Evolutionary conservation across 2,888 invertebrate species (phyloP), one percentile per base, ranked within the genome.

Genomic region (Oscheius onirici): DNA sequence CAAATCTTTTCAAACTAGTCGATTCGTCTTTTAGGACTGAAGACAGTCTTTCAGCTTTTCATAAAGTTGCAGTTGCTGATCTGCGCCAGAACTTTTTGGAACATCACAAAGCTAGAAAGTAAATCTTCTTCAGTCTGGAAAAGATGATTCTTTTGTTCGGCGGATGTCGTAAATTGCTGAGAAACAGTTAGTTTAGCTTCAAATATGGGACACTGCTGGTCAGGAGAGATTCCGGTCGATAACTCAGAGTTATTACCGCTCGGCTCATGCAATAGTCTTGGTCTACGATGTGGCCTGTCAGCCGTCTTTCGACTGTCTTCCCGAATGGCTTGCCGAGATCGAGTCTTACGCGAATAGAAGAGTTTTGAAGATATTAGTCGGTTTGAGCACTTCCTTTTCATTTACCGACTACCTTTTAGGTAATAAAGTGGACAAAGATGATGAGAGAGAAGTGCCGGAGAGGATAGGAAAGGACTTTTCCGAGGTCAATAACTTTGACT

Each of bases 141-240:
- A n/a, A n/a, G n/a, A n/a, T n/a, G n/a, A n/a, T n/a, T n/a, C n/a
- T n/a, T n/a, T n/a, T n/a, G n/a, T n/a, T n/a, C n/a, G n/a, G n/a
- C n/a, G n/a, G n/a, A n/a, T n/a, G n/a, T n/a, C n/a, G n/a, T n/a
- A n/a, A n/a, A n/a, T n/a, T n/a, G n/a, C n/a, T n/a, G n/a, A n/a
- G n/a, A n/a, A n/a, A n/a, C n/a, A 13, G 8, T 17, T 52, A n/a
- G 72, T 90, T 75, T 87, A 95, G 95, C 91, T 97, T 72, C 97
- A 97, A 92, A 97, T 97, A 88, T 97, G 97, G 97, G 97, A 97
- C 88, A 97, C 97, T 13, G 97, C 97, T 1, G 97, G 97, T 0
- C 97, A 97, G 89, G 97, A 97, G 89, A 83, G 91, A 81, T 97
- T 97, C 89, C 92, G 97, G 70, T 95, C 96, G 3, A 97, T 97